Percentiles rank a stretch among this genome's conserved stretches.
Evolutionary conservation across 2,888 invertebrate genomes (phyloP).

Genomic region (Eulithis prunata): DNA sequence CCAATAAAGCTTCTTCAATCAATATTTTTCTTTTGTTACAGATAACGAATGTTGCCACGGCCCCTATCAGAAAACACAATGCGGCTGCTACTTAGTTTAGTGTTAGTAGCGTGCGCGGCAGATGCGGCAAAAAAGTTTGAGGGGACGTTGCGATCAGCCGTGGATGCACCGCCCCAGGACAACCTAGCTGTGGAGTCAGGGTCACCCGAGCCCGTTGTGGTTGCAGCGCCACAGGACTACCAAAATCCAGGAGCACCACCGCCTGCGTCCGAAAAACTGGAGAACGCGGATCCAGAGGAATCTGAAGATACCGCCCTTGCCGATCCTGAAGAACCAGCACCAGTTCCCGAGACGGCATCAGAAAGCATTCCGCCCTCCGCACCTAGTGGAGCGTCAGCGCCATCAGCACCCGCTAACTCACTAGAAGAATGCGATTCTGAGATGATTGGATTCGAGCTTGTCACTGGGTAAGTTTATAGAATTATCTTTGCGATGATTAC

Average conservation of each 20-base stretch:
- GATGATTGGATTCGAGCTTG: conserved; percentile 95
- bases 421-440: conserved; percentile 93
- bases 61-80: conserved; percentile 69
- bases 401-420: conserved; percentile 82
- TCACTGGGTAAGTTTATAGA: conserved; percentile 87
- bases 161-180: conserved; percentile 79
- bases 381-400: conserved; percentile 78
- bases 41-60: conserved; percentile 79
- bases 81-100: conserved; percentile 76
- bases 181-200: conserved; percentile 77
- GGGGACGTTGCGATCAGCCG: conserved; percentile 76
- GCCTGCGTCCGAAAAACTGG: conserved; percentile 51
- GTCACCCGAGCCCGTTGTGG: conserved; percentile 74
- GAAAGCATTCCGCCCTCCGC: conserved; percentile 78
- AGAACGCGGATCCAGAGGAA: conserved; percentile 39
- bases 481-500: conserved; percentile 32
- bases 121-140: conserved; percentile 80
- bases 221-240: conserved; percentile 75
- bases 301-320: conserved; percentile 41
- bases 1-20: conserved; percentile 61
- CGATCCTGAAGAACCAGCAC: conserved; percentile 54
- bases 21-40: conserved; percentile 75
- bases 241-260: conserved; percentile 74
- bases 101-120: conserved; percentile 73
- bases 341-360: conserved; percentile 76